Evolutionary conservation across 2,888 invertebrate genomes (phyloP).

Genomic region (Sturmia bella): DNA sequence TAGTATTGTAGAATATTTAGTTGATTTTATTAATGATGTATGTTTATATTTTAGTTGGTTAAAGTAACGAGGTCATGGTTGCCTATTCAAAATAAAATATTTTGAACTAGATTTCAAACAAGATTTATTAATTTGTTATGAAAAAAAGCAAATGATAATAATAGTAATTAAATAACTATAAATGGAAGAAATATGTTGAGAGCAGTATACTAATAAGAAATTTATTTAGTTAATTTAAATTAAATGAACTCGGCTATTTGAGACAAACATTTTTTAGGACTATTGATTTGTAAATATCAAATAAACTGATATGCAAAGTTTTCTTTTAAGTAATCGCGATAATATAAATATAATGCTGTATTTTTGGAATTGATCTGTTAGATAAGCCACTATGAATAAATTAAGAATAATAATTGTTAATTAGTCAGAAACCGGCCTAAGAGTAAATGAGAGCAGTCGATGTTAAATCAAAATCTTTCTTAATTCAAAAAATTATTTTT

Average conservation of each 20-base stretch:
- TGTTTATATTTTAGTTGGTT: conserved; percentile 9
- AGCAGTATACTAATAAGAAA: background rate
- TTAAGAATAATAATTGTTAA: background rate
- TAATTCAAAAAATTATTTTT: too few species aligned
- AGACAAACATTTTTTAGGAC: background rate
- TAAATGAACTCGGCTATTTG: background rate
- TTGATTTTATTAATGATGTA: conserved; percentile 55
- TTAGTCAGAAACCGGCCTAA: too few species aligned
- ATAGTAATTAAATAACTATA: conserved; percentile 17
- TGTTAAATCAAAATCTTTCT: too few species aligned
- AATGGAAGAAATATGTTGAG: background rate
- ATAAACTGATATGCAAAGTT: too few species aligned
- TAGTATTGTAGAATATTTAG: conserved; percentile 45
- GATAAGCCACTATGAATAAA: too few species aligned
- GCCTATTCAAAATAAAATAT: background rate
- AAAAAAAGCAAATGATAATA: conserved; percentile 1
- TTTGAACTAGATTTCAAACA: conserved; percentile 16
- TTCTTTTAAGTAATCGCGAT: too few species aligned
- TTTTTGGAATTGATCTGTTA: too few species aligned
- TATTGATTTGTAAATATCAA: too few species aligned
- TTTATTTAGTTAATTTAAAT: background rate
- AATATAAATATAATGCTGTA: too few species aligned
- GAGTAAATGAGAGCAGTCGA: too few species aligned
- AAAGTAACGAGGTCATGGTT: conserved; percentile 52
- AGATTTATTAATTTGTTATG: conserved; percentile 17